Evolutionary conservation across 2,888 invertebrate genomes (phyloP), one percentile per base, ranked within the genome.

Genomic region (Yponomeuta plumbellus): DNA sequence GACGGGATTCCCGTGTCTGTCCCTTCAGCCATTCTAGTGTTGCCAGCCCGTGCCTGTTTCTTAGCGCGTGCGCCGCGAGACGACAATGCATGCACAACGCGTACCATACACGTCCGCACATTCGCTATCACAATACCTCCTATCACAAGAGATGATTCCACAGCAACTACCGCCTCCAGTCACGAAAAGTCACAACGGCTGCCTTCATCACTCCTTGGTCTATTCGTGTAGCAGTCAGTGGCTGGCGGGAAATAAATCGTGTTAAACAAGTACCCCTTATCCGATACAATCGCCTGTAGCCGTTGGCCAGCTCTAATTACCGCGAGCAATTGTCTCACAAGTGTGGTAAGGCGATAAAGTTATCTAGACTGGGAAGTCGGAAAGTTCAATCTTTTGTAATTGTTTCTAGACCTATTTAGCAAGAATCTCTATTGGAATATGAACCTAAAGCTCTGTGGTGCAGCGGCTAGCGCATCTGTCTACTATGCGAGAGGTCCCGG

Each of bases 181-280:
- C n/a, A 5, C 13, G n/a, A 13, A 21, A 58, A 10, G 0, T 58
- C 58, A 20, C 5, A n/a, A n/a, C 57, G n/a, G 21, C 23, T 17
- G 6, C 23, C 59, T 59, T 59, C 6, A 21, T 22, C 3, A 3
- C 21, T 59, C 52, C 68, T 66, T 73, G 76, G 70, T 70, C 68
- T 71, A 67, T 67, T 74, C 66, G 67, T 68, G 75, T 68, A 69
- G 68, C 74, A 76, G 74, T 75, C 78, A 79, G 80, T 78, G 81
- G 82, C 84, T 83, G 20, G 80, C 88, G 87, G 89, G 89, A 88
- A 88, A 89, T 90, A 90, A 89, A 90, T 90, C 88, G 86, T 82
- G 86, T 84, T 88, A 87, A 88, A 88, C 90, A 89, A 90, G 88
- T 90, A 89, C 89, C 88, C 44, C 44, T 52, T 52, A 52, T 52